Evolutionary conservation across 2,113 vertebrate species (phyloP).

Genomic region (Carassius auratus): DNA sequence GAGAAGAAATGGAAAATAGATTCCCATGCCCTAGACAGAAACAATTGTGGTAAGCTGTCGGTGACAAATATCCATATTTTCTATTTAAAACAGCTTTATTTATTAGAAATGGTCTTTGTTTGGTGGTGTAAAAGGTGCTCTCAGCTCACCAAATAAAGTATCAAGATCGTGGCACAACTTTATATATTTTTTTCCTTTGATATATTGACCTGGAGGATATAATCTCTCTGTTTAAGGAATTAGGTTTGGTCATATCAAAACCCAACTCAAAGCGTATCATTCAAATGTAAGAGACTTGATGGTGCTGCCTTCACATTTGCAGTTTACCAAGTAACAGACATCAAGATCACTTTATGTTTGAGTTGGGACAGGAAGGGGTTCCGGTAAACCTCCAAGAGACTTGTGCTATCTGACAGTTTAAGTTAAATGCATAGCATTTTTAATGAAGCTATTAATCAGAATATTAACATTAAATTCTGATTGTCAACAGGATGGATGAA

Average conservation of each 20-base stretch:
- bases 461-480: slow-evolving; percentile 20
- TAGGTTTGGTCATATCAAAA: slow-evolving; percentile 77
- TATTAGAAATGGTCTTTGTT: neutral
- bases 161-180: no score
- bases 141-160: neutral
- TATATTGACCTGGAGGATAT: slow-evolving; percentile 77
- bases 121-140: neutral
- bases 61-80: neutral
- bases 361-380: neutral
- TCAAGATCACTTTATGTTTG: no score
- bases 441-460: neutral
- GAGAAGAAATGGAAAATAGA: slow-evolving; percentile 78
- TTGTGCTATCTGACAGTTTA: neutral
- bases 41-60: slow-evolving; percentile 72
- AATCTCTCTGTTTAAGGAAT: slow-evolving; percentile 76
- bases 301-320: slow-evolving; percentile 34
- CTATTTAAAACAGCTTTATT: neutral
- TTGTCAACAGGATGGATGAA: slow-evolving; percentile 72
- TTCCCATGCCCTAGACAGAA: slow-evolving; percentile 76
- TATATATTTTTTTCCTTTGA: slow-evolving; percentile 61
- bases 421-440: neutral
- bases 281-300: slow-evolving; percentile 73
- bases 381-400: neutral
- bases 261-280: slow-evolving; percentile 76
- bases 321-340: neutral